These are phyloP conservation scores for Candoia aspera DNA, from an alignment of 2,113 vertebrate genomes.

Conservation along the genomic window DNA sequence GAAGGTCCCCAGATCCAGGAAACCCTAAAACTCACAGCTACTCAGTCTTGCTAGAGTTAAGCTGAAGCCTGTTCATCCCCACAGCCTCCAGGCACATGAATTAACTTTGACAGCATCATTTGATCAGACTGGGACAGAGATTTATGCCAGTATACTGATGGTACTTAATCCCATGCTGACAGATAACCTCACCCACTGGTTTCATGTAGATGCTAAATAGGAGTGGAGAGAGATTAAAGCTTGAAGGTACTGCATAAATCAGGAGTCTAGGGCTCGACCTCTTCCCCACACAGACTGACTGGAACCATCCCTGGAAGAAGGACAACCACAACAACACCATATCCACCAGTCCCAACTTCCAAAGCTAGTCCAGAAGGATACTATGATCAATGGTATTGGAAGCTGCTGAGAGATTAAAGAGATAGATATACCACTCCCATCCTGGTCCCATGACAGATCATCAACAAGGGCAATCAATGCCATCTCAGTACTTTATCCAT, in stretches of 20 bases:
- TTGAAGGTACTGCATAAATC: neutral
- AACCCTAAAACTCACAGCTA: neutral
- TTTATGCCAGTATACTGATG: neutral
- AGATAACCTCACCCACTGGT: neutral
- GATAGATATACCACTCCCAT: neutral
- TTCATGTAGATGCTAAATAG: neutral
- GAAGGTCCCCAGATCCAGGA: neutral
- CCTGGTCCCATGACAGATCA: neutral
- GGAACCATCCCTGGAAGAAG: neutral
- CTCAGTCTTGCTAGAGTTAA: neutral
- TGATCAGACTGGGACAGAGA: neutral
- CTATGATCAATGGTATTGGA: neutral
- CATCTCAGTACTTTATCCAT: neutral
- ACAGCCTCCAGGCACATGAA: neutral
- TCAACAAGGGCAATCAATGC: neutral
- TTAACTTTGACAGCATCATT: neutral
- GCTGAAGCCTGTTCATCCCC: neutral
- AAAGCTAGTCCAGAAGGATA: neutral
- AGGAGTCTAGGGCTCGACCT: neutral
- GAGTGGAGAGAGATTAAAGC: neutral
- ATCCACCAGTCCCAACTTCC: neutral
- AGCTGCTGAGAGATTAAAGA: neutral
- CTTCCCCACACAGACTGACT: neutral
- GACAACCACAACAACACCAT: neutral
- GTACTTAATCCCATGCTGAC: neutral